Evolutionary conservation across 1,140 invertebrate species (phyloP).

Genomic region (Aphaenogaster rudis): DNA sequence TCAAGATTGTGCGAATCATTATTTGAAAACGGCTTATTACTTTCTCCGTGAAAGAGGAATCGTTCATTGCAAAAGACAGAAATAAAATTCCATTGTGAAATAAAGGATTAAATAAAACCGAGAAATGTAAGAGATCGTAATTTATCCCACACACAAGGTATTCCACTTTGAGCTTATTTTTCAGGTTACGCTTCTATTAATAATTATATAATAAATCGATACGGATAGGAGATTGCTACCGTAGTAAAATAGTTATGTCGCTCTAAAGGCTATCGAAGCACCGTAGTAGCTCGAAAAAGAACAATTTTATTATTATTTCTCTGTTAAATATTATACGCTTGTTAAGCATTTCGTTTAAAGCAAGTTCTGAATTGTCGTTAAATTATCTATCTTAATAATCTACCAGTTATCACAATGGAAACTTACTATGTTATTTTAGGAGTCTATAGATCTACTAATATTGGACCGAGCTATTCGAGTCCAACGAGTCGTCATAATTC

Average conservation of each 20-base stretch:
- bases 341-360: neutral
- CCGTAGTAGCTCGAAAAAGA: neutral
- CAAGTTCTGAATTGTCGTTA: neutral
- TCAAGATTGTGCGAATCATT: neutral
- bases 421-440: neutral
- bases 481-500: neutral
- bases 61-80: neutral
- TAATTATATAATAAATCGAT: conserved; percentile 53
- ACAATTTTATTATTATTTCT: neutral
- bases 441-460: neutral
- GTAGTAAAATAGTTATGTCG: neutral
- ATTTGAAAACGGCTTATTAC: neutral
- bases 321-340: neutral
- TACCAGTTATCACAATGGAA: neutral
- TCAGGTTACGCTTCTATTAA: conserved; percentile 47
- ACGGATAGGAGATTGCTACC: neutral
- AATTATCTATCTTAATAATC: neutral
- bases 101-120: neutral
- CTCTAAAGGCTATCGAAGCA: neutral
- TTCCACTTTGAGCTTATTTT: conserved; percentile 42
- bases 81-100: neutral
- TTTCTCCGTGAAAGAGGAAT: neutral
- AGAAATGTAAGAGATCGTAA: neutral
- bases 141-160: neutral
- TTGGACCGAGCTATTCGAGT: neutral